These are phyloP conservation scores for Percina caprodes DNA, from an alignment of 2,113 vertebrate genomes.

Conservation along the genomic window DNA sequence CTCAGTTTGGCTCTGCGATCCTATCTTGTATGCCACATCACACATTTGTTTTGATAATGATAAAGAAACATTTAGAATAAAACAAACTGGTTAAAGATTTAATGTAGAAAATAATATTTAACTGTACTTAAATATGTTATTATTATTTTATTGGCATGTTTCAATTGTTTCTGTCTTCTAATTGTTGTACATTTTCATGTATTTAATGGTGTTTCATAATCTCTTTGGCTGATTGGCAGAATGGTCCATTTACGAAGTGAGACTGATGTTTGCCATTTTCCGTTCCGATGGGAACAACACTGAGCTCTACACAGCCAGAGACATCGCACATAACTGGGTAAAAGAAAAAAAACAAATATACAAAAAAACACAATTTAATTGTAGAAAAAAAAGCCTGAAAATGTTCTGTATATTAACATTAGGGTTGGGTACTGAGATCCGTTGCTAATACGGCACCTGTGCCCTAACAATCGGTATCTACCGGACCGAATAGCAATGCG, in stretches of 20 bases:
- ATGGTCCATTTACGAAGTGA: slow-evolving; percentile 77
- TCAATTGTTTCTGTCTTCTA: background rate
- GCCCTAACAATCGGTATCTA: no score
- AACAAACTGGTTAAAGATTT: background rate
- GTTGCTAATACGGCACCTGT: no score
- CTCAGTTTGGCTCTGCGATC: no score
- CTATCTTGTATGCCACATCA: no score
- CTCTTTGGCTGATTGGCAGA: slow-evolving; percentile 51
- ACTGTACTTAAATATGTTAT: background rate
- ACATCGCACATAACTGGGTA: slow-evolving; percentile 77
- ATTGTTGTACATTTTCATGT: background rate
- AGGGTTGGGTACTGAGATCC: no score
- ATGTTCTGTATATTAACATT: background rate
- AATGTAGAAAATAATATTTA: background rate
- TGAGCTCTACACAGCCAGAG: slow-evolving; percentile 52
- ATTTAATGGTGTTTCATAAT: background rate
- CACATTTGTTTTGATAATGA: background rate
- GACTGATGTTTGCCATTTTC: slow-evolving; percentile 56
- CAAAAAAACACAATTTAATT: background rate
- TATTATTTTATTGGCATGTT: background rate
- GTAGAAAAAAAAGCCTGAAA: background rate
- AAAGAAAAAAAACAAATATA: slow-evolving; percentile 1
- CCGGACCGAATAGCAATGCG: no score
- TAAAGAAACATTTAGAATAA: background rate
- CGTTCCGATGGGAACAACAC: slow-evolving; percentile 43